Conservation (phyloP, 2,113 vertebrate genomes). For the Mionectes macconnelli region DNA sequence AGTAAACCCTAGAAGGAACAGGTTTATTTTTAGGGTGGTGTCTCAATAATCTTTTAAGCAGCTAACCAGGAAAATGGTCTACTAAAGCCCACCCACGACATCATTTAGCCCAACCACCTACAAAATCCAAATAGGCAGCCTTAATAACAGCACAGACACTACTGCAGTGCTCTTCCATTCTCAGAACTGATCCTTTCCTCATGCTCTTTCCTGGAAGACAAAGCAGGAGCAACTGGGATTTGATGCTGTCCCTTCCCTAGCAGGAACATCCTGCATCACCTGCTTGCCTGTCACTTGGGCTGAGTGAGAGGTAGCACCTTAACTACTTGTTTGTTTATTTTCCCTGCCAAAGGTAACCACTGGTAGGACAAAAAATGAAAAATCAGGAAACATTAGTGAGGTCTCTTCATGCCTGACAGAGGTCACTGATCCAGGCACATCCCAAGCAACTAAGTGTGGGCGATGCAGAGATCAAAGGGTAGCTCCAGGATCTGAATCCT, state of each 20-base stretch:
- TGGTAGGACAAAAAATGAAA: background rate
- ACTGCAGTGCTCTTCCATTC: background rate
- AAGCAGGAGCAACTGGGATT: background rate
- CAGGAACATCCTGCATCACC: background rate
- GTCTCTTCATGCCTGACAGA: background rate
- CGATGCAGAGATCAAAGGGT: background rate
- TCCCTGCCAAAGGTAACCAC: background rate
- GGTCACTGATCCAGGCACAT: background rate
- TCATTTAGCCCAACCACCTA: background rate
- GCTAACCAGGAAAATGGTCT: background rate
- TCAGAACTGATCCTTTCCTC: background rate
- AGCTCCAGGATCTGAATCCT: accelerated
- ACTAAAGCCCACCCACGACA: background rate
- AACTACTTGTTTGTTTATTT: background rate
- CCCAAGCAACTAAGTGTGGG: background rate
- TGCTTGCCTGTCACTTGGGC: background rate
- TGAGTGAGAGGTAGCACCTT: background rate
- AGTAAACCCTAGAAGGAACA: background rate
- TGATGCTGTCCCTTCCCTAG: background rate
- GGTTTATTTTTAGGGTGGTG: background rate
- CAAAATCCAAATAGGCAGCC: background rate
- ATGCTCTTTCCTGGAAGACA: background rate
- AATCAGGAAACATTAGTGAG: background rate
- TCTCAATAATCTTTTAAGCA: background rate
- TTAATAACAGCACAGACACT: background rate